Base-by-base conservation (phyloP, 2,113 vertebrate species). In the Notothenia coriiceps region DNA sequence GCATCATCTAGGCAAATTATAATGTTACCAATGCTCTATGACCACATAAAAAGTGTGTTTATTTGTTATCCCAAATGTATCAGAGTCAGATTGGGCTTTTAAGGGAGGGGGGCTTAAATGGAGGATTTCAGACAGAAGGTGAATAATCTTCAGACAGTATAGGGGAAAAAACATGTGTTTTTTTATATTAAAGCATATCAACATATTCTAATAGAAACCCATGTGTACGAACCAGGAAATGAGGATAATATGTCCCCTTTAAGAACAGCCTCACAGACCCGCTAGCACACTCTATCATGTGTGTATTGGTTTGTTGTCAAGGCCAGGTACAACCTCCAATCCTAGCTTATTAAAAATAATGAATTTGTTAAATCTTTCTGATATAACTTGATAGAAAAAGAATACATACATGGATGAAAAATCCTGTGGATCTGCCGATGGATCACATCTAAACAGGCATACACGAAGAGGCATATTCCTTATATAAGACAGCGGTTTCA, bases 391-490 rank as follows among this genome's bases (percentile, higher is more conserved):
- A 82, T 71, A 67, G 59, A 60, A 66, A 66, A 69, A 74, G 46
- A 55, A 50, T 60, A 29, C 65, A 33, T 25, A 64, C 57, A 62
- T 7, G 65, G 60, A 62, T 64, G 52, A 85, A 57, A 62, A 75
- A 84, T 43, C 73, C 49, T 1, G n/a, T 62, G 59, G 47, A 46
- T 59, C 20, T 13, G 50, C 61, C 69, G 80, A 89, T 82, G 85
- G 68, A 74, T 75, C 83, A 69, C 18, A 43, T 29, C 59, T 79
- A 82, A 75, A 85, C 84, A 80, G 68, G 44, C 78, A 76, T 65
- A 77, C 44, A 84, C 77, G 77, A 79, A 78, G 68, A 78, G 61
- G 64, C 62, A 77, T 74, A 67, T 64, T 68, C 62, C 56, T 78
- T 70, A 61, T 59, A 69, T 55, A 69, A 70, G 47, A 64, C 70